Conservation (phyloP, 1,140 invertebrate species). For the Trachelipus rathkii region DNA sequence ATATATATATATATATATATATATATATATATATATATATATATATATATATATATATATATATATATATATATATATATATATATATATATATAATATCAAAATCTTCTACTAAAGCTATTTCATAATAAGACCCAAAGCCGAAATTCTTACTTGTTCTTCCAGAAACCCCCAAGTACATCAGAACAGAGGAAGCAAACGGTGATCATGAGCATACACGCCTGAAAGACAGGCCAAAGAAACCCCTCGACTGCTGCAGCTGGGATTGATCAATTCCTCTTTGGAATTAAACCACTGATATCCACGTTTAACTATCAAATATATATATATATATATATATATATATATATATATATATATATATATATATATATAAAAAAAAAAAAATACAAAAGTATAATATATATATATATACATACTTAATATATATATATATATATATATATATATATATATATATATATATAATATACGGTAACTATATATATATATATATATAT, state of each 20-base stretch:
- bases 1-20: too few relatives aligned
- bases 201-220: slow-evolving; percentile 75
- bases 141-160: slow-evolving; percentile 66
- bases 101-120: too few relatives aligned
- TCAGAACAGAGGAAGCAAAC: slow-evolving; percentile 84
- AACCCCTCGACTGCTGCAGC: slow-evolving; percentile 76
- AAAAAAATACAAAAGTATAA: too few relatives aligned
- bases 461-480: too few relatives aligned
- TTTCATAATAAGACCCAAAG: too few relatives aligned
- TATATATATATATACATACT: too few relatives aligned
- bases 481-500: too few relatives aligned
- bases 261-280: slow-evolving; percentile 67
- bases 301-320: slow-evolving; percentile 29
- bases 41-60: slow-evolving; percentile 2
- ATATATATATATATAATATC: background rate
- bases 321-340: background rate
- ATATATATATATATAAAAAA: too few relatives aligned
- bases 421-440: too few relatives aligned
- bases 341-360: too few relatives aligned
- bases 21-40: too few relatives aligned
- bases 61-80: slow-evolving; percentile 19
- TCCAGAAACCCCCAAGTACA: slow-evolving; percentile 85
- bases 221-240: slow-evolving; percentile 78
- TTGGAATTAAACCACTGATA: slow-evolving; percentile 17
- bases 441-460: too few relatives aligned